Percentiles rank a stretch among this genome's conserved stretches.
These are phyloP conservation scores for Choristoneura fumiferana DNA, from an alignment of 1,140 invertebrate genomes.

Conservation along the genomic window DNA sequence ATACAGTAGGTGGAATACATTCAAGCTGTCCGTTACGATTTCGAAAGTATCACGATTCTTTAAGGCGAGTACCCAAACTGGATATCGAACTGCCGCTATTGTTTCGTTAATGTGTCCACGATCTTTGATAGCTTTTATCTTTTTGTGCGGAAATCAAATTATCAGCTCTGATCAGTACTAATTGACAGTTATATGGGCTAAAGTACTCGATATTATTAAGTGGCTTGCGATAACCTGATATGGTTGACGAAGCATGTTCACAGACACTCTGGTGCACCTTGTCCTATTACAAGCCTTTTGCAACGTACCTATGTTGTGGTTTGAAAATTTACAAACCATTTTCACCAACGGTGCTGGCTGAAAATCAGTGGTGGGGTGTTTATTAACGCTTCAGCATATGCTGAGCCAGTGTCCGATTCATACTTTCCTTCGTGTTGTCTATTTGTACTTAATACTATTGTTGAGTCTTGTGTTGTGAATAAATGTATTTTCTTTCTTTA, in stretches of 20 bases:
- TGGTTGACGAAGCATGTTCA: neutral
- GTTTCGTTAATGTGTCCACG: constrained; percentile 10
- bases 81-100: neutral
- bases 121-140: constrained; percentile 27
- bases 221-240: constrained; percentile 21
- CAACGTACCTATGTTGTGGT: too few relatives aligned
- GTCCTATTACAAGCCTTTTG: neutral
- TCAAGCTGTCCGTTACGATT: constrained; percentile 9
- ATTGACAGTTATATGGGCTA: constrained; percentile 53
- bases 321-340: too few relatives aligned
- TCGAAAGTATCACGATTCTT: constrained; percentile 12
- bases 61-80: neutral
- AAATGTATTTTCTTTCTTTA: too few relatives aligned
- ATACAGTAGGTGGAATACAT: constrained; percentile 16
- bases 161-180: constrained; percentile 34
- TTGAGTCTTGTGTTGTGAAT: too few relatives aligned
- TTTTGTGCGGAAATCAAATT: constrained; percentile 4
- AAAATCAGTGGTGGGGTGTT: too few relatives aligned
- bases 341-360: too few relatives aligned
- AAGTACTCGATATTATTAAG: constrained; percentile 42
- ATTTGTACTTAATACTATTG: too few relatives aligned
- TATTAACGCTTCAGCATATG: too few relatives aligned
- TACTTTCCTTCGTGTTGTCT: too few relatives aligned
- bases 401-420: too few relatives aligned
- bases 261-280: neutral